Base-by-base conservation (phyloP, 2,888 invertebrate genomes). In the Noctua janthe region DNA sequence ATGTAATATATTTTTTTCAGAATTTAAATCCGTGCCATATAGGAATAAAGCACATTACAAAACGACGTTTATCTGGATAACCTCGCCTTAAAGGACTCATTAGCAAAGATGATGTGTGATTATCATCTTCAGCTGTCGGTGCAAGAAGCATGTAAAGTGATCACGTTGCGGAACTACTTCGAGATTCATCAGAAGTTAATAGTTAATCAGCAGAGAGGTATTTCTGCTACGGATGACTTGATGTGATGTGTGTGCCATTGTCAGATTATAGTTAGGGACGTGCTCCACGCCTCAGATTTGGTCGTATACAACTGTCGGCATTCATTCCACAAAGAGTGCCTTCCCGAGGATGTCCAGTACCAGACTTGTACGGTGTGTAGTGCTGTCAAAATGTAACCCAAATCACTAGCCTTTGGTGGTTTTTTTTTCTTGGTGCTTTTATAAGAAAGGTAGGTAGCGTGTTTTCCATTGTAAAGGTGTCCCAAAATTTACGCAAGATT, bases 101-200 rank as follows among this genome's bases (percentile, higher is more conserved):
- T 99, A 17, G 99, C 99, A 2, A 99, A 99, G 96, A 99, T 99
- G 98, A 97, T 99, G 96, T 98, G 98, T 91, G 99, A 99, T 94
- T 99, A 99, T 94, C 99, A 99, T 92, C 97, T 99, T 81, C 99
- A 99, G 97, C 98, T 99, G 51, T 98, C 99, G 2, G 98, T 99
- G 43, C 98, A 99, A 94, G 98, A 99, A 94, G 99, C 99, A 1
- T 99, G 99, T 94, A 98, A 99, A 91, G 98, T 98, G 92, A 99
- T 99, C 84, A 97, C 99, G n/a, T 97, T 99, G 2, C 98, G 98
- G 5, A 99, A 99, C 96, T 99, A 99, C 94, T 99, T 99, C 91
- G 98, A 98, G 92, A 96, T 99, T 71, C 98, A 99, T 92, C 98
- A 98, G 89, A 98, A 98, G 93, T 95, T 99, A 69, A 98, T 99